Evolutionary conservation across 2,113 vertebrate species (phyloP).

Genomic region (Gymnocephalus cernua): DNA sequence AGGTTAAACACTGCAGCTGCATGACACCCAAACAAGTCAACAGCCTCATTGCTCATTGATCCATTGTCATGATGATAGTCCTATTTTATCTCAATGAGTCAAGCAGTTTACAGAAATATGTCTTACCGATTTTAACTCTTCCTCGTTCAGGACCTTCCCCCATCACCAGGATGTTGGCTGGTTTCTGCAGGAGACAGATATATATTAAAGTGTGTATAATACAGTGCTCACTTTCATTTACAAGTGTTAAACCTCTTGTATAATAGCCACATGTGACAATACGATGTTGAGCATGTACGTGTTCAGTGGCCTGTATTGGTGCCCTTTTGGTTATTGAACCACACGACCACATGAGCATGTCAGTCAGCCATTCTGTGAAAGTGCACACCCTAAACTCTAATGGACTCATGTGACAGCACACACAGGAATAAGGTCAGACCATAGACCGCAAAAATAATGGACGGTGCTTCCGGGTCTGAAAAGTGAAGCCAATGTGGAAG

Average conservation of each 20-base stretch:
- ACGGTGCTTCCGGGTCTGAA: too few species aligned
- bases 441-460: too few species aligned
- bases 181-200: slow-evolving; percentile 89
- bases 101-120: neutral
- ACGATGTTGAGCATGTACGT: neutral
- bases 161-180: slow-evolving; percentile 99
- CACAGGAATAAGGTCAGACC: slow-evolving; percentile 3
- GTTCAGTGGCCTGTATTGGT: neutral
- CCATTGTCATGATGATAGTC: neutral
- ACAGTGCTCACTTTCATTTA: neutral
- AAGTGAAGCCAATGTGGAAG: too few species aligned
- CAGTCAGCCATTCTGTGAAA: slow-evolving; percentile 21
- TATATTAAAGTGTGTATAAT: neutral
- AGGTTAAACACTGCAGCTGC: slow-evolving; percentile 41
- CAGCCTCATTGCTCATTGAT: slow-evolving; percentile 30
- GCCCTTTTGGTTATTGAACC: neutral
- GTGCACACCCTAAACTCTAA: neutral
- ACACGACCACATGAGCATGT: neutral
- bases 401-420: neutral
- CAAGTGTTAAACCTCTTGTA: neutral
- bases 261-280: neutral
- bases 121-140: slow-evolving; percentile 97
- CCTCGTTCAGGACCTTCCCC: slow-evolving; percentile 98
- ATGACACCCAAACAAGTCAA: slow-evolving; percentile 28
- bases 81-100: neutral